phyloP scores from a whole-genome alignment of 2,888 invertebrate genomes.

The Drosophila subquinaria region DNA sequence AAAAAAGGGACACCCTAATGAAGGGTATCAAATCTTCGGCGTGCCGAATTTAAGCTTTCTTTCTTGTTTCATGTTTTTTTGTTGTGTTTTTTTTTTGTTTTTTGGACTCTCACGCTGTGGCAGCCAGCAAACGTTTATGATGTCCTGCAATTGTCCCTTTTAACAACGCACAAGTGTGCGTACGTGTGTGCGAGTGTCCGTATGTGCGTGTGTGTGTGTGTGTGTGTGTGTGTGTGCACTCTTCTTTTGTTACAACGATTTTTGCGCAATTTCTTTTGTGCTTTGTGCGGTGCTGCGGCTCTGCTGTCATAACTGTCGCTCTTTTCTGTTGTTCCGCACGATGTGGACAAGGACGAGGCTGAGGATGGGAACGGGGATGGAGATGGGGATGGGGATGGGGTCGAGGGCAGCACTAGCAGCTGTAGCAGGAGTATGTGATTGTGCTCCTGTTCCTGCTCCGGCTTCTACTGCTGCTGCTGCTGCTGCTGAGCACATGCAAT shows the following conservation, averaged over 20 bases:
- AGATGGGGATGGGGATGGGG: neutral
- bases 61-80: neutral
- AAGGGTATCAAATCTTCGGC: neutral
- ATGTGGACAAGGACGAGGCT: constrained; percentile 34
- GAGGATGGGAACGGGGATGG: constrained; percentile 1
- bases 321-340: constrained; percentile 59
- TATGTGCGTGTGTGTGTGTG: constrained; percentile 28
- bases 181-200: constrained; percentile 11
- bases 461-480: constrained; percentile 51
- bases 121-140: constrained; percentile 70
- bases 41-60: neutral
- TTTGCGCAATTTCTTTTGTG: constrained; percentile 80
- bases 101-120: constrained; percentile 39
- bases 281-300: constrained; percentile 67
- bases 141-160: constrained; percentile 79
- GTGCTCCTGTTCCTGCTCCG: constrained; percentile 32
- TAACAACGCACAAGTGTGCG: constrained; percentile 53
- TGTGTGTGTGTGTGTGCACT: constrained; percentile 55
- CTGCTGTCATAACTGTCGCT: constrained; percentile 80
- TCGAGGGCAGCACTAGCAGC: constrained; percentile 8
- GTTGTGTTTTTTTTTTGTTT: neutral
- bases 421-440: constrained; percentile 23
- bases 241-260: constrained; percentile 79
- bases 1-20: too few species aligned
- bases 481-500: constrained; percentile 80